A percentile compares a stretch with the other conserved stretches of the same genome.
Evolutionary conservation across 2,888 invertebrate genomes (phyloP).

Genomic region (Ommatoiulus sabulosus): DNA sequence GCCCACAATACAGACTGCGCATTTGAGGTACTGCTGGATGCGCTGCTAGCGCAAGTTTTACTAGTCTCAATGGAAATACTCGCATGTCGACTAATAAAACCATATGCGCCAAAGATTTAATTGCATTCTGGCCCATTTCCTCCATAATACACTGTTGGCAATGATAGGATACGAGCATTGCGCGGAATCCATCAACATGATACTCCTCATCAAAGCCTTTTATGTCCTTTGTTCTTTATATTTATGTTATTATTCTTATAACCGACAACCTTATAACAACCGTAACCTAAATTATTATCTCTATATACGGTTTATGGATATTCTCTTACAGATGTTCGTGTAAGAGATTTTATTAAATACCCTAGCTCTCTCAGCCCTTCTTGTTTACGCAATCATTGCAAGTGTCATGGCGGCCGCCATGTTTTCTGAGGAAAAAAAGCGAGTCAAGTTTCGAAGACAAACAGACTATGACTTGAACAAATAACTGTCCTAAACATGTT

Average conservation of each 20-base stretch:
- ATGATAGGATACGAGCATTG: not conserved
- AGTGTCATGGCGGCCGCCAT: too few species aligned
- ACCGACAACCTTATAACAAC: not conserved
- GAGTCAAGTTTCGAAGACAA: too few species aligned
- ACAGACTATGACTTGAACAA: too few species aligned
- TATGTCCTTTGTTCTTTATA: not conserved
- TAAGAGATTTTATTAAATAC: too few species aligned
- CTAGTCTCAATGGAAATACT: too few species aligned
- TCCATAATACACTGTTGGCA: not conserved
- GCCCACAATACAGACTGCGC: not conserved
- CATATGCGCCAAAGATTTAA: not conserved
- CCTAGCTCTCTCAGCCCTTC: too few species aligned
- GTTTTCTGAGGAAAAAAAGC: too few species aligned
- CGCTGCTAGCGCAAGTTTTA: not conserved
- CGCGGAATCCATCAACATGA: not conserved
- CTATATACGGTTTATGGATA: not conserved
- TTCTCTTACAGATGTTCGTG: too few species aligned
- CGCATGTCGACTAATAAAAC: too few species aligned
- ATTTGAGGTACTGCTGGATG: not conserved
- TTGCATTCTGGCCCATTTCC: not conserved
- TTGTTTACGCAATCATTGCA: too few species aligned
- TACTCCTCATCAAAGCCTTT: not conserved
- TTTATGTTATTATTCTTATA: not conserved
- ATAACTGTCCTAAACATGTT: too few species aligned
- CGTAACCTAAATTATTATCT: not conserved